A percentile compares a stretch with the other conserved stretches of the same genome.
Evolutionary conservation across 2,888 invertebrate genomes (phyloP).

Genomic region (Volucella bombylans): DNA sequence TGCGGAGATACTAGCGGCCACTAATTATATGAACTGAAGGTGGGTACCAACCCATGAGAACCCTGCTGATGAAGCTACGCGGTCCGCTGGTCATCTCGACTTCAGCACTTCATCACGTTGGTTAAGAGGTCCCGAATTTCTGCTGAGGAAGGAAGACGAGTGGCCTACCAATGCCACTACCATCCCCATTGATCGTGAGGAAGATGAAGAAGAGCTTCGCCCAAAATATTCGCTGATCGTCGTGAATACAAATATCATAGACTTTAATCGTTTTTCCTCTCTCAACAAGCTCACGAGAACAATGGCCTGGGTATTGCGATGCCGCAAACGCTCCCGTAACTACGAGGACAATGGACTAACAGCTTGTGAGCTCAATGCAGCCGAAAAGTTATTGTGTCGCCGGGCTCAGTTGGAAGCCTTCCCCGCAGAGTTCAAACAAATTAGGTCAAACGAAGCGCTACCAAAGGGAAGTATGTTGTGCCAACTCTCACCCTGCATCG

Average conservation of each 20-base stretch:
- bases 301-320: constrained; percentile 17
- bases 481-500: constrained; percentile 26
- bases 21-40: too few relatives aligned
- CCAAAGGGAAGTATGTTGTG: constrained; percentile 7
- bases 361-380: constrained; percentile 7
- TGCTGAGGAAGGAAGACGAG: too few relatives aligned
- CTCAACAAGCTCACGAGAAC: constrained; percentile 26
- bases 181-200: background rate
- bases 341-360: constrained; percentile 4
- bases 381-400: constrained; percentile 15
- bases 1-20: too few relatives aligned
- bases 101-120: too few relatives aligned
- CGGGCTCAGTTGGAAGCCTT: constrained; percentile 20
- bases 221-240: constrained; percentile 7
- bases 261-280: constrained; percentile 33
- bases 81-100: too few relatives aligned
- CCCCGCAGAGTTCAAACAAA: constrained; percentile 4
- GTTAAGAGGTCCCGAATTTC: too few relatives aligned
- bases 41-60: too few relatives aligned
- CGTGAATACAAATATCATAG: constrained; percentile 22
- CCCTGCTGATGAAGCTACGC: too few relatives aligned
- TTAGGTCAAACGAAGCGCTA: background rate
- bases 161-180: too few relatives aligned
- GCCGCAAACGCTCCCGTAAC: constrained; percentile 5
- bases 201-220: constrained; percentile 32